phyloP scores from a whole-genome alignment of 2,113 vertebrate genomes.

The Nerophis ophidion region DNA sequence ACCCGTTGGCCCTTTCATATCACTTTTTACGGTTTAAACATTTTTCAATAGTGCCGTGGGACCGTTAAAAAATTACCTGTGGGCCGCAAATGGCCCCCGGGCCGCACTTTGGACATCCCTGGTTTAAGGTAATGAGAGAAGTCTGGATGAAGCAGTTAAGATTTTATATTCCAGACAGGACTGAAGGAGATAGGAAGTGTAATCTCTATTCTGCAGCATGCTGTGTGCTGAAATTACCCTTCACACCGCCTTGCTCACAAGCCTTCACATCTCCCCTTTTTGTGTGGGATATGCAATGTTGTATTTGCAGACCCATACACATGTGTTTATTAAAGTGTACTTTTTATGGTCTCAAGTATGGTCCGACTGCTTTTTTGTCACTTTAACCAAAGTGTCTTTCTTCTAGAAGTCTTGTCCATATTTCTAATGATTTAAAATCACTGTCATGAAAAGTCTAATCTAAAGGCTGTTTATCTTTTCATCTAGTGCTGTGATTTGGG shows the following conservation, averaged over 20 bases:
- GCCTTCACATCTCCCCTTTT: conserved; percentile 46
- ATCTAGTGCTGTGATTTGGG: conserved; percentile 92
- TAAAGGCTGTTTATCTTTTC: neutral
- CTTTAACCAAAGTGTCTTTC: too few relatives aligned
- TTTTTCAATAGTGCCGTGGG: too few relatives aligned
- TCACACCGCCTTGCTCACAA: conserved; percentile 35
- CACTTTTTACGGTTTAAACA: too few relatives aligned
- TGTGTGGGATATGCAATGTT: conserved; percentile 17
- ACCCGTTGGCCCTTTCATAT: too few relatives aligned
- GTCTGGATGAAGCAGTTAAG: neutral
- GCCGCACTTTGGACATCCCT: too few relatives aligned
- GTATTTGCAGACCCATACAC: conserved; percentile 18
- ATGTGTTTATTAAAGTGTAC: conserved; percentile 28
- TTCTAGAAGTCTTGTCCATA: too few relatives aligned
- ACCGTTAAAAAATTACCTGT: too few relatives aligned
- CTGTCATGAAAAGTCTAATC: too few relatives aligned
- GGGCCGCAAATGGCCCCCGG: too few relatives aligned
- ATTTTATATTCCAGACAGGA: conserved; percentile 43
- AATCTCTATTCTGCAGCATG: conserved; percentile 37
- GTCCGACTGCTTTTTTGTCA: neutral
- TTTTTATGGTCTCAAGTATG: too few relatives aligned
- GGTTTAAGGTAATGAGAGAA: conserved; percentile 28
- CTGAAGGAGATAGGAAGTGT: conserved; percentile 35
- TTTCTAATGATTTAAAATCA: too few relatives aligned
- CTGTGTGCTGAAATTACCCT: conserved; percentile 50